These are phyloP conservation scores for Calameuta pallipes DNA, from an alignment of 2,888 invertebrate species.

Conservation along the genomic window DNA sequence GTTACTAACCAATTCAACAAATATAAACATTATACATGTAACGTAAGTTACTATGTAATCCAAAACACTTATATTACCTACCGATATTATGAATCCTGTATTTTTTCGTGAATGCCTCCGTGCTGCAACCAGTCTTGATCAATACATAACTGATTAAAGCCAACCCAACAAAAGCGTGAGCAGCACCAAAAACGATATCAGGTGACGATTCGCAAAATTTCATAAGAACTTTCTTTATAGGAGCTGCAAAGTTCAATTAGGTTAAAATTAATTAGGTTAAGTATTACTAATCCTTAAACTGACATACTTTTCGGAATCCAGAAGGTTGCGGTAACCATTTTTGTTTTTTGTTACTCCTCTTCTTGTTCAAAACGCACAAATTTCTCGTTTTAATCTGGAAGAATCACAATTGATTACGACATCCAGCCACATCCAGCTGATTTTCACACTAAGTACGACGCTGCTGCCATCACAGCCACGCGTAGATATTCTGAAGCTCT, in stretches of 20 bases:
- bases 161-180: too few relatives aligned
- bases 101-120: neutral
- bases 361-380: neutral
- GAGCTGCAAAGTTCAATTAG: neutral
- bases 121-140: neutral
- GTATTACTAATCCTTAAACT: neutral
- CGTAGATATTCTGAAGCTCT: neutral
- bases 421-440: neutral
- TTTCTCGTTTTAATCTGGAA: neutral
- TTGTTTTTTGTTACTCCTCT: neutral
- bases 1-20: neutral
- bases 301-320: neutral
- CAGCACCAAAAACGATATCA: neutral
- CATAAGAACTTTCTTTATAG: neutral
- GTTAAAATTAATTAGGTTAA: neutral
- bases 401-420: neutral
- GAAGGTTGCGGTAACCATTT: neutral
- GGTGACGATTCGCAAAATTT: neutral
- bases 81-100: neutral
- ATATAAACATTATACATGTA: neutral
- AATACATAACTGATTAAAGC: neutral
- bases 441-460: neutral
- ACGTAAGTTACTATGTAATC: neutral
- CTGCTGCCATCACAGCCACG: neutral
- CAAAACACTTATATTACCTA: neutral